Conservation (phyloP, 92 coral and sea anemone species). For the Pocillopora meandrina region DNA sequence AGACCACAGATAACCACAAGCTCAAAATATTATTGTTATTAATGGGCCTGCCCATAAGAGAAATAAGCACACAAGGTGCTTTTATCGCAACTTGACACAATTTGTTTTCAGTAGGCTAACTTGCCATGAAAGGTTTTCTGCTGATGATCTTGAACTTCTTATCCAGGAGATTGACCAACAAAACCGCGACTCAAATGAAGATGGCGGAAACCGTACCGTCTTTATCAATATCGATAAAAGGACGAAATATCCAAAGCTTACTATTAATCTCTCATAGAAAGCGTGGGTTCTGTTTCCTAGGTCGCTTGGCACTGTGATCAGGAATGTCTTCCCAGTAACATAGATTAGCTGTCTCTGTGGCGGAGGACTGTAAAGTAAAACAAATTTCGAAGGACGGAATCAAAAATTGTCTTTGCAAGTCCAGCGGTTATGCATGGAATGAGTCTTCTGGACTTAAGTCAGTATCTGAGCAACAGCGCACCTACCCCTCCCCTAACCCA, state of each 20-base stretch:
- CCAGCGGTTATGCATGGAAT: too few relatives aligned
- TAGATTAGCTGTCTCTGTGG: conserved; percentile 78
- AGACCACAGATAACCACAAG: not conserved
- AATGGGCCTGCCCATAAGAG: conserved; percentile 20
- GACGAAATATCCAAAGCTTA: not conserved
- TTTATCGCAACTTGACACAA: too few relatives aligned
- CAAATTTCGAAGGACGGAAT: not conserved
- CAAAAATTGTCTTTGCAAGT: too few relatives aligned
- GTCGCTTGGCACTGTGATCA: conserved; percentile 59
- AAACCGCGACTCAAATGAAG: not conserved
- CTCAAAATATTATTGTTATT: not conserved
- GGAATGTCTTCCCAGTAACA: conserved; percentile 81
- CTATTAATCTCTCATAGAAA: not conserved
- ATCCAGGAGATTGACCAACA: not conserved
- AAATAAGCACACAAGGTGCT: too few relatives aligned
- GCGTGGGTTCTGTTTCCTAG: conserved; percentile 72
- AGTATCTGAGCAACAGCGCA: too few relatives aligned
- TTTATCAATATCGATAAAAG: not conserved
- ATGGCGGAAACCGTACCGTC: not conserved
- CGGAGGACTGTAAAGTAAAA: conserved; percentile 62
- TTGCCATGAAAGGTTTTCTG: too few relatives aligned
- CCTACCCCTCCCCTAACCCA: too few relatives aligned
- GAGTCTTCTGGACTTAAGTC: too few relatives aligned
- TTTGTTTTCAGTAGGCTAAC: too few relatives aligned
- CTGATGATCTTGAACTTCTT: too few relatives aligned